Conservation (phyloP, 64 coral and sea anemone genomes). For the Dendronephthya gigantea region DNA sequence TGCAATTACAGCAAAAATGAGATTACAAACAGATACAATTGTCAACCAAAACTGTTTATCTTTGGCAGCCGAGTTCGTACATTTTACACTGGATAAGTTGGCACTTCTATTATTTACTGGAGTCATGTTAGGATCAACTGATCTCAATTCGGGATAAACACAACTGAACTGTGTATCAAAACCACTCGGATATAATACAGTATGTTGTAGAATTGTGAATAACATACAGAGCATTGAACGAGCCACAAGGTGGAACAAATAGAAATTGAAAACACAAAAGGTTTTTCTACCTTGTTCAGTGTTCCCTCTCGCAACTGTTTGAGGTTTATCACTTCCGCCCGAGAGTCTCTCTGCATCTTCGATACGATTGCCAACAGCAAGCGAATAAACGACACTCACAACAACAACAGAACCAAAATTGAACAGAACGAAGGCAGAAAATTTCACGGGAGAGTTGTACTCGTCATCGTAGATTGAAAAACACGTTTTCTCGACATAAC, state of each 20-base stretch:
- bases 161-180: conserved; percentile 19
- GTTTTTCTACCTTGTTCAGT: neutral
- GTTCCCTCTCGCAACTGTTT: neutral
- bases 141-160: neutral
- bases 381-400: conserved; percentile 26
- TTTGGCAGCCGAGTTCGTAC: neutral
- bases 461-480: conserved; percentile 28
- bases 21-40: neutral
- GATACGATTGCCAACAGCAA: conserved; percentile 23
- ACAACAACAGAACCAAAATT: neutral
- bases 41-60: neutral
- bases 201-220: conserved; percentile 24
- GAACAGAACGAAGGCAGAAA: conserved; percentile 10
- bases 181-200: conserved; percentile 25
- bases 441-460: conserved; percentile 30
- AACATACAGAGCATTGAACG: conserved; percentile 19
- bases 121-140: neutral
- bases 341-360: neutral
- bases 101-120: neutral
- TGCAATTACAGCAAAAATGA: neutral
- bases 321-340: neutral
- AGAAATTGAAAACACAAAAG: neutral
- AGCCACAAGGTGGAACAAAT: conserved; percentile 27
- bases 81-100: neutral
- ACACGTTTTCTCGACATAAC: neutral